Conservation (phyloP, 2,888 invertebrate species). For the Drosophila paramelanica region DNA sequence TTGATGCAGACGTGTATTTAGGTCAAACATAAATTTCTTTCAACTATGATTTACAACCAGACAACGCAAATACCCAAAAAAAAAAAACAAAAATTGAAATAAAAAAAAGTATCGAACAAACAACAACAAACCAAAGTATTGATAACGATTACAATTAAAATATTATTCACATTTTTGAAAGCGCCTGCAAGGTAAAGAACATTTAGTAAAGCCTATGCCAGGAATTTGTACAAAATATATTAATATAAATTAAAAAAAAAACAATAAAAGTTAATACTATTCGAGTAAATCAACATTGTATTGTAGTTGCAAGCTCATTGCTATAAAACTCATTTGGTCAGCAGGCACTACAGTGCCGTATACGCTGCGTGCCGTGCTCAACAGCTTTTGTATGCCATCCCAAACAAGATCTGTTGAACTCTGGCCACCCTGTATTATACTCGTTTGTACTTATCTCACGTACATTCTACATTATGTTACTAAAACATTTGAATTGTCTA, state of each 20-base stretch:
- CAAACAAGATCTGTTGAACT: conserved; percentile 42
- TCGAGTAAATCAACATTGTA: conserved; percentile 29
- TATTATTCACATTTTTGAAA: conserved; percentile 36
- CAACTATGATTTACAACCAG: conserved; percentile 56
- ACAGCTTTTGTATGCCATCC: conserved; percentile 43
- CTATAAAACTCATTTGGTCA: conserved; percentile 47
- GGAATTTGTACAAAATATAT: conserved; percentile 29
- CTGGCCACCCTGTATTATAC: conserved; percentile 26
- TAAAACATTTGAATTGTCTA: conserved; percentile 13
- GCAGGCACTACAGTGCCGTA: conserved; percentile 2
- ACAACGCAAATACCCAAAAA: conserved; percentile 21
- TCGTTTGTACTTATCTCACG: conserved; percentile 44
- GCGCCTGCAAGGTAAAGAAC: conserved; percentile 48
- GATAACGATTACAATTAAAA: conserved; percentile 34
- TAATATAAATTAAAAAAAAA: conserved; percentile 2
- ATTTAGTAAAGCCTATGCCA: conserved; percentile 23
- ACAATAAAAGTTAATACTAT: conserved; percentile 15
- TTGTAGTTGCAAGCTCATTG: conserved; percentile 60
- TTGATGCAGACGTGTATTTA: conserved; percentile 75
- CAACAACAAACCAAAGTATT: conserved; percentile 73
- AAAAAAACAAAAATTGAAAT: neutral
- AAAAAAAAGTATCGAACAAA: conserved; percentile 38
- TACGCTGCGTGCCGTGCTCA: conserved; percentile 9
- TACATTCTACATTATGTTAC: conserved; percentile 28
- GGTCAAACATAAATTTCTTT: conserved; percentile 65